phyloP scores from a whole-genome alignment of 2,888 invertebrate genomes.

The Agapostemon virescens region DNA sequence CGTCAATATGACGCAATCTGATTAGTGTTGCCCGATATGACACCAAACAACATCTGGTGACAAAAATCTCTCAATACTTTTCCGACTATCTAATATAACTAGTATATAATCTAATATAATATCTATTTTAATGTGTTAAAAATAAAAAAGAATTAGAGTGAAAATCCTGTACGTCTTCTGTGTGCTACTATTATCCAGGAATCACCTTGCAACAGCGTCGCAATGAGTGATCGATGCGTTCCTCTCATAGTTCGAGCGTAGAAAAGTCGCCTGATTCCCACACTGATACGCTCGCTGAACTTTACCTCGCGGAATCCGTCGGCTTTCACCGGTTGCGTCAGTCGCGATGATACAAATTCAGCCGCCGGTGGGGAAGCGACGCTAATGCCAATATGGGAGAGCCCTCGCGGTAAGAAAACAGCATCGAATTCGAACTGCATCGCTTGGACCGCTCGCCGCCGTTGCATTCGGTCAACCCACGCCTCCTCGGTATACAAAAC shows the following conservation, averaged over 20 bases:
- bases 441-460: neutral
- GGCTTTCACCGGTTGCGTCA: conserved; percentile 69
- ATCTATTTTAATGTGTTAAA: too few species aligned
- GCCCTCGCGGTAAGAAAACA: conserved; percentile 15
- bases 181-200: neutral
- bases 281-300: conserved; percentile 67
- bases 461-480: conserved; percentile 29
- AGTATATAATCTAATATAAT: too few species aligned
- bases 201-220: conserved; percentile 34
- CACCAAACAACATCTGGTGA: too few species aligned
- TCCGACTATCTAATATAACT: too few species aligned
- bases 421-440: conserved; percentile 34
- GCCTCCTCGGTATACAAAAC: conserved; percentile 36
- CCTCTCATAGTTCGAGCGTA: conserved; percentile 51
- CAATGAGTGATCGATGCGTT: conserved; percentile 56
- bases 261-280: conserved; percentile 69
- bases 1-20: too few species aligned
- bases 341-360: conserved; percentile 63
- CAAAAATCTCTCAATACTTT: too few species aligned
- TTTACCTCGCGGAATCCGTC: conserved; percentile 65
- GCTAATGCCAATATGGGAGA: conserved; percentile 36
- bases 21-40: too few species aligned
- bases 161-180: neutral
- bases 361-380: conserved; percentile 2
- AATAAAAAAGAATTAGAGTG: neutral